phyloP scores from a whole-genome alignment of 1,140 invertebrate species.

The Bombus waltoni region DNA sequence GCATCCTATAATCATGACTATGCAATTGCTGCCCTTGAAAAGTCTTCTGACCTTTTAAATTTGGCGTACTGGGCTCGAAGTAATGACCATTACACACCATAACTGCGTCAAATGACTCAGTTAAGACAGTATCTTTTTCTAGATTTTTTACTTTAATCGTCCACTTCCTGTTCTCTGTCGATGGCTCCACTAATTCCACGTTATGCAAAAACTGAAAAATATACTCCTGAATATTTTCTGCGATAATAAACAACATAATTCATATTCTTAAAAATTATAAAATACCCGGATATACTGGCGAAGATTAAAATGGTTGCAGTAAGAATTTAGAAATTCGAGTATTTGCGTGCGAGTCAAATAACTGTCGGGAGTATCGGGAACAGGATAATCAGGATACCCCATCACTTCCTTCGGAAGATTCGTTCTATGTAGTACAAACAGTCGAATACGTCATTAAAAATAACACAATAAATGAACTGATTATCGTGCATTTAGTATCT shows the following conservation, averaged over 20 bases:
- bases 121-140: constrained; percentile 80
- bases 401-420: constrained; percentile 93
- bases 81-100: constrained; percentile 94
- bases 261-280: neutral
- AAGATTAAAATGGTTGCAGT: constrained; percentile 89
- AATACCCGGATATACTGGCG: constrained; percentile 87
- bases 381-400: constrained; percentile 89
- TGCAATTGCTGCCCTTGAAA: constrained; percentile 90
- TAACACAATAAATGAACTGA: neutral
- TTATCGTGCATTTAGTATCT: neutral
- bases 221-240: neutral
- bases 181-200: constrained; percentile 85
- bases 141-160: constrained; percentile 86
- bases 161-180: constrained; percentile 83
- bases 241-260: neutral
- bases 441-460: constrained; percentile 18
- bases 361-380: constrained; percentile 87
- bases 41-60: constrained; percentile 85
- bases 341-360: constrained; percentile 92
- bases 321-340: constrained; percentile 90
- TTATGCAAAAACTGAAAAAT: constrained; percentile 85
- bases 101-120: constrained; percentile 88
- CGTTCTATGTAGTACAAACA: constrained; percentile 85
- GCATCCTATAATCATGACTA: constrained; percentile 92
- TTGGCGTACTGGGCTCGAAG: constrained; percentile 86